A percentile compares a stretch with the other conserved stretches of the same genome.
Conservation (phyloP, 2,113 vertebrate genomes). For the Tetrax tetrax region DNA sequence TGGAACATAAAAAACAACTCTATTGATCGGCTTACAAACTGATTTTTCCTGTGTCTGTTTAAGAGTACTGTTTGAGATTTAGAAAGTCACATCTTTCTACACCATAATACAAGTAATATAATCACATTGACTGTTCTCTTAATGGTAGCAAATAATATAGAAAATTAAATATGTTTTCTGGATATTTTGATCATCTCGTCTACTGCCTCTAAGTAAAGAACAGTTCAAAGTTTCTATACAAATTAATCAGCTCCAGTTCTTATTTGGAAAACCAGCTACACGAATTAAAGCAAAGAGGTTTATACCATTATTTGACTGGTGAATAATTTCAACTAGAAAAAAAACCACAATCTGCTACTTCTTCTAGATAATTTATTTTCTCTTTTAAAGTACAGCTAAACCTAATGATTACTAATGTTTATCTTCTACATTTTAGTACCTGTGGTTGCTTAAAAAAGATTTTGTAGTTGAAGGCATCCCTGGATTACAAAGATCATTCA, state of each 20-base stretch:
- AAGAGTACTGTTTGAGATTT: not conserved
- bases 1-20: not conserved
- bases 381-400: not conserved
- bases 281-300: not conserved
- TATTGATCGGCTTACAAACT: not conserved
- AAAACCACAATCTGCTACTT: not conserved
- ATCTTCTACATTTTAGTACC: not conserved
- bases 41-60: not conserved
- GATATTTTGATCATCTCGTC: fast-evolving
- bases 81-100: not conserved
- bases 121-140: not conserved
- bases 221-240: not conserved
- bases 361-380: not conserved
- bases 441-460: not conserved
- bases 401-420: not conserved
- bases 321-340: not conserved
- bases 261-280: not conserved
- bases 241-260: not conserved
- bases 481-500: not conserved
- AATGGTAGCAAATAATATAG: not conserved
- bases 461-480: not conserved
- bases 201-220: not conserved
- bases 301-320: not conserved
- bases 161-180: not conserved
- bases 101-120: not conserved